These are phyloP conservation scores for Noturus placidus DNA, from an alignment of 2,113 vertebrate genomes.

Conservation along the genomic window DNA sequence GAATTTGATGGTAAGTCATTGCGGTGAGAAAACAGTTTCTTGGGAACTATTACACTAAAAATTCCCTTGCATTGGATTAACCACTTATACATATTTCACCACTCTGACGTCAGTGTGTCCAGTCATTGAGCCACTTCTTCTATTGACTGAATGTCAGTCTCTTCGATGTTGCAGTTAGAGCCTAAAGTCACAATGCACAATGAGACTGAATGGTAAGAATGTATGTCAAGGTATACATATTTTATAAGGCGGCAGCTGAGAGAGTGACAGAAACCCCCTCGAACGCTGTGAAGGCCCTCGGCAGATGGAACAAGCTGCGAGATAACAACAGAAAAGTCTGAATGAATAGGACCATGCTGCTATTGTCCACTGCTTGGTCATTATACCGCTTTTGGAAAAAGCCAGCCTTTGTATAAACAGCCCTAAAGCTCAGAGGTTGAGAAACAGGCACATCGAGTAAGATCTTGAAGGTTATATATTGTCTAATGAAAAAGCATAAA, in stretches of 20 bases:
- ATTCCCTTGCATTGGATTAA: background rate
- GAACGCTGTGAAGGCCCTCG: slow-evolving; percentile 78
- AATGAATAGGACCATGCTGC: slow-evolving; percentile 77
- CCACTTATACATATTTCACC: background rate
- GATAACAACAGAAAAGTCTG: slow-evolving; percentile 76
- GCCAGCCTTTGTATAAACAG: slow-evolving; percentile 76
- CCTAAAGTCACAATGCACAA: slow-evolving; percentile 76
- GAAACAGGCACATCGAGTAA: slow-evolving; percentile 12
- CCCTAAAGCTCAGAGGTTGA: slow-evolving; percentile 59
- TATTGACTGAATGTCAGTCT: slow-evolving; percentile 76
- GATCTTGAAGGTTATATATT: slow-evolving; percentile 16
- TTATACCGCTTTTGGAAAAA: slow-evolving; percentile 70
- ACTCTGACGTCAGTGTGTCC: background rate
- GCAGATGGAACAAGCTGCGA: slow-evolving; percentile 93
- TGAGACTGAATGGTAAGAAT: slow-evolving; percentile 74
- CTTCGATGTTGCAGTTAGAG: slow-evolving; percentile 65
- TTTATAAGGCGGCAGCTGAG: slow-evolving; percentile 94
- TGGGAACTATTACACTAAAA: background rate
- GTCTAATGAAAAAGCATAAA: background rate
- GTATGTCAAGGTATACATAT: slow-evolving; percentile 87
- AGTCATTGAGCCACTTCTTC: background rate
- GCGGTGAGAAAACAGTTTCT: background rate
- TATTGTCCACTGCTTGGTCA: slow-evolving; percentile 73
- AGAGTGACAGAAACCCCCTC: slow-evolving; percentile 71
- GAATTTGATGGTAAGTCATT: background rate